Conservation (phyloP, 1,140 invertebrate species). For the Tribolium castaneum region DNA sequence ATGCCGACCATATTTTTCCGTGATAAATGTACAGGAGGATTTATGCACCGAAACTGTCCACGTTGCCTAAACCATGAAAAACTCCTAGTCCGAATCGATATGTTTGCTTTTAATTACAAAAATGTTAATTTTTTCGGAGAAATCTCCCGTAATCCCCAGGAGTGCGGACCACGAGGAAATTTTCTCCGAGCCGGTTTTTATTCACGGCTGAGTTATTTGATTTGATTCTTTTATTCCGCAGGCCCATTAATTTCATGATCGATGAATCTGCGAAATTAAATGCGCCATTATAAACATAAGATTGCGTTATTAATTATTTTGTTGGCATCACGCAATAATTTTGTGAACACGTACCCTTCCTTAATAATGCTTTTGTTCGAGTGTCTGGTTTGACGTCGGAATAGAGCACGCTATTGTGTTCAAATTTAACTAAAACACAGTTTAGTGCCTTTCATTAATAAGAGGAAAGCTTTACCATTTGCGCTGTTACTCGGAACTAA, state of each 20-base stretch:
- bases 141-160: background rate
- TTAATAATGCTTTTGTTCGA: slow-evolving; percentile 28
- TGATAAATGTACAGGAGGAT: background rate
- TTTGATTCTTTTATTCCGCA: slow-evolving; percentile 11
- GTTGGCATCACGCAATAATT: slow-evolving; percentile 26
- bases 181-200: background rate
- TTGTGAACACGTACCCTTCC: slow-evolving; percentile 25
- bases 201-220: slow-evolving; percentile 2
- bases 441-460: slow-evolving; percentile 33
- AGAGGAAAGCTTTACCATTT: slow-evolving; percentile 3
- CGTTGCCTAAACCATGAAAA: background rate
- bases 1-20: background rate
- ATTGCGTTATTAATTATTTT: slow-evolving; percentile 33
- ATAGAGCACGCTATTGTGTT: slow-evolving; percentile 14
- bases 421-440: slow-evolving; percentile 34
- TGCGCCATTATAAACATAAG: slow-evolving; percentile 6
- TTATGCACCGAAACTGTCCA: background rate
- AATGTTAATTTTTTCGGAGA: background rate
- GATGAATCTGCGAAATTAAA: slow-evolving; percentile 5
- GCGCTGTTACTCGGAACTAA: background rate
- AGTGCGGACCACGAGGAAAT: background rate
- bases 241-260: slow-evolving; percentile 3
- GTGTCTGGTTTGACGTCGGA: slow-evolving; percentile 18
- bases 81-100: background rate
- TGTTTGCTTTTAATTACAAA: background rate